Base-by-base conservation (phyloP, 2,113 vertebrate species). In the Asarcornis scutulata region DNA sequence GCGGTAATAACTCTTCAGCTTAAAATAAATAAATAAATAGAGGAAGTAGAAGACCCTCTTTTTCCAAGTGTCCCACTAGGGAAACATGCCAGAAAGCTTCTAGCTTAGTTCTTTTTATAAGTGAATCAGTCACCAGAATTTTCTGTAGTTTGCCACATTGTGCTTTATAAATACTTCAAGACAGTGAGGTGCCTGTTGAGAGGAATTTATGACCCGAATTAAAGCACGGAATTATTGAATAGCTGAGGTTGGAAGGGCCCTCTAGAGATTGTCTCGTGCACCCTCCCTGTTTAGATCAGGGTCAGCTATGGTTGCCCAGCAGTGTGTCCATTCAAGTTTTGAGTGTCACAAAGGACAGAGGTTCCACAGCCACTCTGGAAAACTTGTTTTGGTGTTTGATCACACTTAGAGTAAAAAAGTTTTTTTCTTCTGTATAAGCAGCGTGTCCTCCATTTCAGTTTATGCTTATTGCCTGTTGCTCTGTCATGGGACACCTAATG, bases 1-100 rank as follows among this genome's bases (percentile, higher is more conserved):
- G 46, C 91, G 83, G 44, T 18, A 50, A 64, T 83, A 91, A 89
- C 59, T 92, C 56, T 84, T 68, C 38, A 52, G 78, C 14, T n/a
- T 40, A 40, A 40, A 40, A 40, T 40, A 40, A 40, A 13, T 40
- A 40, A 40, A 40, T 40, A 40, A 40, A 40, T 40, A 40, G 32
- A 69, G 46, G 56, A 77, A 89, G 34, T 11, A 52, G 25, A 50
- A 68, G 40, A 27, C 22, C 11, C 3, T 86, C 9, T 6, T 59
- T 91, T 83, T 83, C 44, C 42, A 63, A 59, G n/a, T 42, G 15
- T 67, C 53, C 31, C 26, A 15, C 31, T 52, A 77, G 42, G 29
- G 31, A 72, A 85, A 36, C 60, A 34, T 16, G 11, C n/a, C 36
- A 86, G 56, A 81, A 95, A 75, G 5, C 9, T 8, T 71, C 66